A percentile compares a stretch with the other conserved stretches of the same genome.
These are phyloP conservation scores for Tetranychus urticae DNA, from an alignment of 1,140 invertebrate species.

Conservation along the genomic window DNA sequence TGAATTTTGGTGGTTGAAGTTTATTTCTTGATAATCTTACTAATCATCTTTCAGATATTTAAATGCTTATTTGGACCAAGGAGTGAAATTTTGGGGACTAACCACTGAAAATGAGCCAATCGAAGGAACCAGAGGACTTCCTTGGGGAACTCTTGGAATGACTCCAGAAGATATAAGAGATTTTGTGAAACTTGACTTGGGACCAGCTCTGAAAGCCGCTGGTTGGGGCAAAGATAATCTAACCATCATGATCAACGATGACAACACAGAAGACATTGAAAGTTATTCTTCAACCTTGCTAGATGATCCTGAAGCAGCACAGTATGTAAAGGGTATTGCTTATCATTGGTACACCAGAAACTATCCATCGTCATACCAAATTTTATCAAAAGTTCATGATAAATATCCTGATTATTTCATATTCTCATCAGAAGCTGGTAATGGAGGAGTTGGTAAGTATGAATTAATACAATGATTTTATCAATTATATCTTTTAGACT, in stretches of 20 bases:
- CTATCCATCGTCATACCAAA: background rate
- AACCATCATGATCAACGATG: constrained; percentile 4
- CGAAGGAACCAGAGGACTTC: background rate
- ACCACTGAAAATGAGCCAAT: constrained; percentile 36
- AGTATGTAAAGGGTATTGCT: constrained; percentile 6
- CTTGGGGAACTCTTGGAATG: background rate
- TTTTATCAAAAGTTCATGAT: constrained; percentile 18
- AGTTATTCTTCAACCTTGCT: background rate
- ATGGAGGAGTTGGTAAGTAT: constrained; percentile 5
- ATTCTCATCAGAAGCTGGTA: constrained; percentile 28
- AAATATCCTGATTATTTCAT: constrained; percentile 42
- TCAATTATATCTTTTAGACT: too few relatives aligned
- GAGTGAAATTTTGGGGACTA: constrained; percentile 32
- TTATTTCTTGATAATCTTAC: too few relatives aligned
- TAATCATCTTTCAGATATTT: constrained; percentile 34
- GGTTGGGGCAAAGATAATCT: constrained; percentile 8
- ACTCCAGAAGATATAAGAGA: background rate
- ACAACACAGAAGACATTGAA: background rate
- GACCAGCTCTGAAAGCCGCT: constrained; percentile 18
- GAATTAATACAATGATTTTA: too few relatives aligned
- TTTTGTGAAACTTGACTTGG: constrained; percentile 2
- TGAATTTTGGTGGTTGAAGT: too few relatives aligned
- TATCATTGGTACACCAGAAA: constrained; percentile 45
- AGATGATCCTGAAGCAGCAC: constrained; percentile 3
- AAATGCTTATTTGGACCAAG: constrained; percentile 27